phyloP scores from a whole-genome alignment of 2,888 invertebrate genomes.

The Eudasyphora cyanicolor region DNA sequence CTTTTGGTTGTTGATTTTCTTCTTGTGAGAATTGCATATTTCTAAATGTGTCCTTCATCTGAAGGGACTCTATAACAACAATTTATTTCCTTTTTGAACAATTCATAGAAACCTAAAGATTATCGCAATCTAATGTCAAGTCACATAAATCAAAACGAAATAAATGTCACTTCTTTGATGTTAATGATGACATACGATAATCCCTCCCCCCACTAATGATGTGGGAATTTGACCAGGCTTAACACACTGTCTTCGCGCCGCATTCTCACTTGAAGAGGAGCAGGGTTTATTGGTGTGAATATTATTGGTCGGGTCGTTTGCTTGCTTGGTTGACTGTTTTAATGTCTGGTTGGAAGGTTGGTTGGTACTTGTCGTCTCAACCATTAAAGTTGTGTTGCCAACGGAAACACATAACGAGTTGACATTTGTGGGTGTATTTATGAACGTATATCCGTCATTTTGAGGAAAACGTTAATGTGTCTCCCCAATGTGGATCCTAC shows the following conservation, averaged over 20 bases:
- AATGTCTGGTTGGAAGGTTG: neutral
- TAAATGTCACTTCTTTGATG: neutral
- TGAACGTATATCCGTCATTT: neutral
- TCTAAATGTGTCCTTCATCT: neutral
- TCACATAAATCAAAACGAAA: neutral
- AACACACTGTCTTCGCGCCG: neutral
- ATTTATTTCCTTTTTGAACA: neutral
- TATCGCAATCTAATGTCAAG: too few species aligned
- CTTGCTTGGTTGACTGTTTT: neutral
- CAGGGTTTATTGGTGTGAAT: too few species aligned
- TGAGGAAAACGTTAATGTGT: neutral
- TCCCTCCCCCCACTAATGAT: neutral
- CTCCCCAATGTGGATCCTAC: neutral
- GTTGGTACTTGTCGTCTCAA: neutral
- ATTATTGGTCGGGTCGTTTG: neutral
- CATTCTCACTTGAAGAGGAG: too few species aligned
- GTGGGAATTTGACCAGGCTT: neutral
- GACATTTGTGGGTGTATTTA: neutral
- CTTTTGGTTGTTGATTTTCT: neutral
- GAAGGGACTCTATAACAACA: neutral
- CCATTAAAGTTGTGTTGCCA: conserved; percentile 11
- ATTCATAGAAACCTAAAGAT: neutral
- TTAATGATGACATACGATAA: conserved; percentile 4
- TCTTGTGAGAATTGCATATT: neutral
- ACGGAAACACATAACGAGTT: conserved; percentile 4